These are phyloP conservation scores for Paradoxurus hermaphroditus DNA, from an alignment of 2,113 vertebrate genomes.

Conservation along the genomic window DNA sequence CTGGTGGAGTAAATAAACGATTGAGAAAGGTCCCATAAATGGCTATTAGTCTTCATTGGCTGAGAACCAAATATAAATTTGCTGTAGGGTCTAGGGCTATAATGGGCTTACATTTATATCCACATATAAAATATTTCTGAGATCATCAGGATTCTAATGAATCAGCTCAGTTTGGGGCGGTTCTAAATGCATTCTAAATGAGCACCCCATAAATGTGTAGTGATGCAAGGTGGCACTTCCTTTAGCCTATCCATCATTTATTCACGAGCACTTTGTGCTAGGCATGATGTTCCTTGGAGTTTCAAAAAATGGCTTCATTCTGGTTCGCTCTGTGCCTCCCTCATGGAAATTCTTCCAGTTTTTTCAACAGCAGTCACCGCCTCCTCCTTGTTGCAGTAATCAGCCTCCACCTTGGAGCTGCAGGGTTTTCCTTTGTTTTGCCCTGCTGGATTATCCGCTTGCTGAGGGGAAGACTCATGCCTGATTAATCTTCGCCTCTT, in stretches of 20 bases:
- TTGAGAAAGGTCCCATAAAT: neutral
- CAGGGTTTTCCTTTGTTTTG: neutral
- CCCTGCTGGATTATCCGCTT: neutral
- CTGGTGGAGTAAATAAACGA: neutral
- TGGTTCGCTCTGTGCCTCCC: neutral
- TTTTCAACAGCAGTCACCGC: neutral
- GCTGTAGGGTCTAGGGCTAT: neutral
- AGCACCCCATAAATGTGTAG: constrained; percentile 23
- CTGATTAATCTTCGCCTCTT: neutral
- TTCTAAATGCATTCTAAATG: constrained; percentile 52
- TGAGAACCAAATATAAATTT: constrained; percentile 36
- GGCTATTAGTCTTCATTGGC: neutral
- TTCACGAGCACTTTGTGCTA: constrained; percentile 35
- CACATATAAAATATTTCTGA: constrained; percentile 60
- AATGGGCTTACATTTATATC: constrained; percentile 15
- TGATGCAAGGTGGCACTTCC: neutral
- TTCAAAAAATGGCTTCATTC: neutral
- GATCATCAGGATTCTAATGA: neutral
- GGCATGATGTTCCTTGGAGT: neutral
- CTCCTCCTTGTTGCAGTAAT: neutral
- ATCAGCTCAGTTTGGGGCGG: neutral
- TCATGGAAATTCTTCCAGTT: neutral
- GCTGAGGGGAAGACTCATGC: neutral
- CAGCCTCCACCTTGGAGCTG: neutral
- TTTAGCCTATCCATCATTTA: constrained; percentile 43